Percentiles rank a stretch among this genome's conserved stretches.
phyloP scores from a whole-genome alignment of 2,113 vertebrate species.

The Platichthys flesus region DNA sequence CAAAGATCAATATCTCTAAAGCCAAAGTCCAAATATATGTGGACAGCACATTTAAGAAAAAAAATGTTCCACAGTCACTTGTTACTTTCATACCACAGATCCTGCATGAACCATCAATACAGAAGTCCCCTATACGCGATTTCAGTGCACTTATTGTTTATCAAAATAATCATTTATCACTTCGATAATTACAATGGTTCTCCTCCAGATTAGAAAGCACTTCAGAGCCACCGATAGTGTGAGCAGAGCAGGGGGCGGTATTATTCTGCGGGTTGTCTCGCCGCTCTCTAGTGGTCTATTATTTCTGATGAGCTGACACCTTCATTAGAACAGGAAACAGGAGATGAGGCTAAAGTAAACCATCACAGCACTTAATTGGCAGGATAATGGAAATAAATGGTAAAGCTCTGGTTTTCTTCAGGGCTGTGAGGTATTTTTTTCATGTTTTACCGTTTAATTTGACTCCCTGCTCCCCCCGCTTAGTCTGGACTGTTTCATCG shows the following conservation, averaged over 20 bases:
- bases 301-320: slow-evolving; percentile 72
- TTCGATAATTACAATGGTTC: slow-evolving; percentile 61
- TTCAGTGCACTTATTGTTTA: slow-evolving; percentile 20
- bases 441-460: slow-evolving; percentile 74
- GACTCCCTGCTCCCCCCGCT: slow-evolving; percentile 43
- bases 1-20: slow-evolving; percentile 75
- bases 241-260: slow-evolving; percentile 38
- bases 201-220: slow-evolving; percentile 37
- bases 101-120: background rate
- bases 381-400: slow-evolving; percentile 74
- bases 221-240: slow-evolving; percentile 26
- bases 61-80: slow-evolving; percentile 22
- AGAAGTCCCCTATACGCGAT: background rate
- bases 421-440: slow-evolving; percentile 41
- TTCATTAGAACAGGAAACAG: slow-evolving; percentile 72
- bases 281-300: slow-evolving; percentile 74
- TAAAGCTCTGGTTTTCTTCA: slow-evolving; percentile 50
- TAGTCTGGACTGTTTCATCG: slow-evolving; percentile 45
- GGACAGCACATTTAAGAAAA: slow-evolving; percentile 15
- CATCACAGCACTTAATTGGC: slow-evolving; percentile 67
- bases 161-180: slow-evolving; percentile 37
- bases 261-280: slow-evolving; percentile 61
- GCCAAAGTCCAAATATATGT: slow-evolving; percentile 42
- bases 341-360: slow-evolving; percentile 70
- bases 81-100: background rate